Percentiles rank a stretch among this genome's conserved stretches.
Conservation (phyloP, 1,140 invertebrate genomes). For the Grapholita molesta region DNA sequence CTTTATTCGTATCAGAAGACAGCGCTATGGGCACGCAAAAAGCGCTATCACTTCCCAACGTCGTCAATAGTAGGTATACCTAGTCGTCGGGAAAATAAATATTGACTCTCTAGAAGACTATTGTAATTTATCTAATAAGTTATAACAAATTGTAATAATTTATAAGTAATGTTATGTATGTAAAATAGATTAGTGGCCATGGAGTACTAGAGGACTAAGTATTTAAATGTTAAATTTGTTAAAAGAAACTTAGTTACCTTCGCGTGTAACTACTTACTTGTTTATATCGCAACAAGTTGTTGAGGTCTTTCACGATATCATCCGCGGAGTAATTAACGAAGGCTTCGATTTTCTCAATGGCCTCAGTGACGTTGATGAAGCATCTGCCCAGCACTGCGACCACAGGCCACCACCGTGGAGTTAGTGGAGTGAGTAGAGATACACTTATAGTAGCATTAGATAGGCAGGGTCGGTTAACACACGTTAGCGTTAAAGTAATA, state of each 20-base stretch:
- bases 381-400: slow-evolving; percentile 65
- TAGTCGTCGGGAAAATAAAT: too few species aligned
- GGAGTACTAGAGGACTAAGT: too few species aligned
- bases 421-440: slow-evolving; percentile 28
- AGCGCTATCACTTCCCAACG: too few species aligned
- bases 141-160: too few species aligned
- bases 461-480: too few species aligned
- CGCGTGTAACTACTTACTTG: slow-evolving; percentile 50
- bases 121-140: too few species aligned
- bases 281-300: slow-evolving; percentile 44
- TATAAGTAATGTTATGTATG: not conserved
- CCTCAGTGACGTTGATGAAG: slow-evolving; percentile 53
- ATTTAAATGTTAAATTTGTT: not conserved
- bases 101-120: too few species aligned
- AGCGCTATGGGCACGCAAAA: too few species aligned
- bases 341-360: slow-evolving; percentile 24
- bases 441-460: not conserved
- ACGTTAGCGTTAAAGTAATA: too few species aligned
- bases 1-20: too few species aligned
- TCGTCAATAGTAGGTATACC: too few species aligned
- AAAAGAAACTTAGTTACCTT: not conserved
- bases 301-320: slow-evolving; percentile 44
- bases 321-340: slow-evolving; percentile 32
- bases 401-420: slow-evolving; percentile 19
- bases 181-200: not conserved